These are phyloP conservation scores for Crotalus helleri DNA, from an alignment of 2,113 vertebrate genomes.

Conservation along the genomic window DNA sequence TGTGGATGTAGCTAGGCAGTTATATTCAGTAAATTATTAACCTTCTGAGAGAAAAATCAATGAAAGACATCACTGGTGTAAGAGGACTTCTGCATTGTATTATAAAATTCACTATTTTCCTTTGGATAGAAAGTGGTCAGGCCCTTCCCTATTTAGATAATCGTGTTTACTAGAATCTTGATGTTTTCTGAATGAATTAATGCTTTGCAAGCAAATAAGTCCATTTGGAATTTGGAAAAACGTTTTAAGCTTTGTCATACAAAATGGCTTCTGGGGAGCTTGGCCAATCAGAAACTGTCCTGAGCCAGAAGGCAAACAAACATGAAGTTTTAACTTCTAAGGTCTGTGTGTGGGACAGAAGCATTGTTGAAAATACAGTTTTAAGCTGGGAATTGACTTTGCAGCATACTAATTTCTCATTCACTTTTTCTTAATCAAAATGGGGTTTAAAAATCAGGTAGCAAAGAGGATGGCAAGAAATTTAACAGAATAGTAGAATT, in stretches of 20 bases:
- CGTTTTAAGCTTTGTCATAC: neutral
- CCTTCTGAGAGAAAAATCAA: neutral
- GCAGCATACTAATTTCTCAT: neutral
- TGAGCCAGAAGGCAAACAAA: neutral
- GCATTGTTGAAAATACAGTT: neutral
- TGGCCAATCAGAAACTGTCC: neutral
- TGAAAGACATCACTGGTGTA: neutral
- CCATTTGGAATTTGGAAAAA: neutral
- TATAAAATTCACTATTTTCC: neutral
- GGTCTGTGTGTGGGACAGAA: neutral
- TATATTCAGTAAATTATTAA: slow-evolving; percentile 9
- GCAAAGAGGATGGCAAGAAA: neutral
- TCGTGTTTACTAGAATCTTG: neutral
- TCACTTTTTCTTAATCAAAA: neutral
- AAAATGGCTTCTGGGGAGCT: neutral
- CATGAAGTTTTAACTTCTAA: neutral
- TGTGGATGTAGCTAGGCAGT: neutral
- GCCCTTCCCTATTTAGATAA: neutral
- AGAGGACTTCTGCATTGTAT: neutral
- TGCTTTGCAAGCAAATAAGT: neutral
- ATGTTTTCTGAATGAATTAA: neutral
- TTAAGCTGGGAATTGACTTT: neutral
- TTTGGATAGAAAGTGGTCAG: neutral
- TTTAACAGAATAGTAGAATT: neutral
- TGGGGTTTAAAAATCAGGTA: neutral